These are phyloP conservation scores for Hofmannophila pseudospretella DNA, from an alignment of 2,888 invertebrate species.

Conservation along the genomic window DNA sequence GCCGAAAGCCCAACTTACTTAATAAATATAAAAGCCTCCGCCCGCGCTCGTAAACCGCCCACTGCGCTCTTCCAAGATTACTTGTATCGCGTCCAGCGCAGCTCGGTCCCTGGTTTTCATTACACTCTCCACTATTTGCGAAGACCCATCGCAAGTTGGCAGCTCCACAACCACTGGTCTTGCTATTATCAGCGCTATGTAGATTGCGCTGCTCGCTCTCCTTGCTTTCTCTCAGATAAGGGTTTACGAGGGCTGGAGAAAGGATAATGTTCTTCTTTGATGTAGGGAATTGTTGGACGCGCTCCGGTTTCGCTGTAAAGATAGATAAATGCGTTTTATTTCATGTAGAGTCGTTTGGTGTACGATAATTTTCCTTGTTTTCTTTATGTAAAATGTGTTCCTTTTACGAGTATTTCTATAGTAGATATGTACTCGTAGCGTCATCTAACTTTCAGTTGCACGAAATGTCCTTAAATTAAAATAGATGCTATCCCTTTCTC, in stretches of 20 bases:
- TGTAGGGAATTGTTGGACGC: constrained; percentile 56
- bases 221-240: constrained; percentile 72
- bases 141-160: constrained; percentile 30
- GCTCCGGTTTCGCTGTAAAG: constrained; percentile 53
- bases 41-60: constrained; percentile 70
- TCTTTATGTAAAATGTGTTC: constrained; percentile 9
- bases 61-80: constrained; percentile 72
- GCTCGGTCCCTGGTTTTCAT: constrained; percentile 54
- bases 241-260: constrained; percentile 67
- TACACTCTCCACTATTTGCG: constrained; percentile 30
- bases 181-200: constrained; percentile 75
- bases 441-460: too few species aligned
- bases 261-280: constrained; percentile 74
- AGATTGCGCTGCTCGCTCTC: constrained; percentile 67
- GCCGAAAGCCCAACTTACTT: constrained; percentile 78
- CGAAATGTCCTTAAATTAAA: too few species aligned
- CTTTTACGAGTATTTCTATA: too few species aligned
- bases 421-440: too few species aligned
- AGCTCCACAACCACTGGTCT: constrained; percentile 42
- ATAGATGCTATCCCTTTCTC: too few species aligned
- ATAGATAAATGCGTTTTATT: constrained; percentile 52
- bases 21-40: constrained; percentile 78
- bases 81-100: constrained; percentile 59
- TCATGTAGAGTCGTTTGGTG: constrained; percentile 19
- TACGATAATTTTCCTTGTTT: constrained; percentile 20